phyloP scores from a whole-genome alignment of 2,888 invertebrate genomes.

The Galerucella nymphaeae region DNA sequence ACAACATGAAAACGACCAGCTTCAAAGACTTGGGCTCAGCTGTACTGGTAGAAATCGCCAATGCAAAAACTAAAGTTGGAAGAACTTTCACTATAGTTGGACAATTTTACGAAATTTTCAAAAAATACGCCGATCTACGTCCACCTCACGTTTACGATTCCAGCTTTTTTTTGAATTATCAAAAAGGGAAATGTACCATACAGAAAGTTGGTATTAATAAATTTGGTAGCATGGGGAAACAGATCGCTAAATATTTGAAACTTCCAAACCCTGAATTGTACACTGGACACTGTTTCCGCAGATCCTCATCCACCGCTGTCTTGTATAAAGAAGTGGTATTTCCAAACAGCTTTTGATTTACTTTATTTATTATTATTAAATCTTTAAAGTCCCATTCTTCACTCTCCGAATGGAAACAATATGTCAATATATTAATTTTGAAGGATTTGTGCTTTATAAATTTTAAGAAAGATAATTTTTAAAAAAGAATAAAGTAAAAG shows the following conservation, averaged over 20 bases:
- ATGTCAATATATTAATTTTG: too few species aligned
- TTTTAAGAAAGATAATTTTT: too few species aligned
- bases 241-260: conserved; percentile 40
- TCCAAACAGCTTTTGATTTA: too few species aligned
- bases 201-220: conserved; percentile 42
- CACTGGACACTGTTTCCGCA: conserved; percentile 37
- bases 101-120: conserved; percentile 36
- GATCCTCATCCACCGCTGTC: conserved; percentile 8
- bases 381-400: too few species aligned
- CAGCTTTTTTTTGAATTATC: conserved; percentile 42
- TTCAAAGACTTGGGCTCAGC: conserved; percentile 39
- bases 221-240: conserved; percentile 37
- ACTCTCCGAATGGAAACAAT: too few species aligned
- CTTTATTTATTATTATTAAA: too few species aligned
- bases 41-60: conserved; percentile 38
- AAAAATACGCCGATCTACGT: conserved; percentile 38
- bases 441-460: too few species aligned
- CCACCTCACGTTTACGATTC: conserved; percentile 19
- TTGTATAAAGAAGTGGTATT: too few species aligned
- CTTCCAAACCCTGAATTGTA: conserved; percentile 38
- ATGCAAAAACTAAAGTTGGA: conserved; percentile 32
- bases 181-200: conserved; percentile 38
- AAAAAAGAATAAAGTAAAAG: too few species aligned
- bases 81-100: conserved; percentile 41
- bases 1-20: conserved; percentile 36